Base-by-base conservation (phyloP, 2,888 invertebrate genomes). In the Kuschelorhynchus macadamiae region DNA sequence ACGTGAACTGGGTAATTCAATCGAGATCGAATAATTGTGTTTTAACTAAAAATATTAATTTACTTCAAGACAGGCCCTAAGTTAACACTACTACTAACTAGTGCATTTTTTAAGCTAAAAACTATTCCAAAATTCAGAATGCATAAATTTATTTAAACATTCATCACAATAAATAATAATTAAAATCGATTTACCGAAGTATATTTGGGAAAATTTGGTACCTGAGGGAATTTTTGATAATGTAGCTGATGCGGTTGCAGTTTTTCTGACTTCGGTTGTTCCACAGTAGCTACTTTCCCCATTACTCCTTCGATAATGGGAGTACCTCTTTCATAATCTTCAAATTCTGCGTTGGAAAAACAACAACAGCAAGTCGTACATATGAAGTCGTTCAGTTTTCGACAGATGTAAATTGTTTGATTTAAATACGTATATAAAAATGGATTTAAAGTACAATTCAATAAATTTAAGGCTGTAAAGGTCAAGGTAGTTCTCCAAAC, bases 351-450 rank as follows among this genome's bases (percentile, higher is more conserved):
- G 39, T 78, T 81, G 0, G 81, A 78, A 62, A 78, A 81, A 62
- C 81, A 83, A 63, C 81, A 83, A 60, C 82, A 83, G 62, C 79
- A 81, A 32, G 82, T 76, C 60, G 80, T 78, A 49, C 77, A 80
- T 3, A 79, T 65, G 42, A 82, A 82, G 42, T 81, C 79, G 12
- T 75, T 78, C 7, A 81, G 49, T 65, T 74, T 77, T 18, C 74
- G 73, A 36, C 75, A 69, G 12, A 76, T 74, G 12, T 73, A 71
- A 18, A 87, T 77, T 2, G 87, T 86, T 74, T 87, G 86, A 32
- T 87, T 85, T 5, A 89, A 79, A 72, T 88, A 89, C 1, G 88
- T 86, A 72, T 89, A 89, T 21, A 89, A 79, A 50, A 89, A 83
- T 0, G 89, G 89, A 82, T 89, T 88, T 18, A 88, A 65, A 0